Evolutionary conservation across 2,113 vertebrate genomes (phyloP).

Genomic region (Neomonachus schauinslandi): DNA sequence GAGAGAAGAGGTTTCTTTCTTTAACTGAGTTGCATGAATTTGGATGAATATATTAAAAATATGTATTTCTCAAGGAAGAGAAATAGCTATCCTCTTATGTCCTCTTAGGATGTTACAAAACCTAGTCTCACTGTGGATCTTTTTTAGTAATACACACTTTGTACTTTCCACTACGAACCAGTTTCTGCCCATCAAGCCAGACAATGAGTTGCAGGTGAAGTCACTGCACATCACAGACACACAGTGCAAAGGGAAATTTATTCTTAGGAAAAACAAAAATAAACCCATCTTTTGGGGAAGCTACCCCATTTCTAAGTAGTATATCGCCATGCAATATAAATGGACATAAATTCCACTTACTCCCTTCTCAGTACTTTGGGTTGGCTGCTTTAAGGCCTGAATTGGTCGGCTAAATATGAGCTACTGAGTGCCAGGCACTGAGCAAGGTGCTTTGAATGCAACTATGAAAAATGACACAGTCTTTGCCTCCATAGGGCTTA

Average conservation of each 20-base stretch:
- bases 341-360: not conserved
- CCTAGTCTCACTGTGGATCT: not conserved
- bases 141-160: slow-evolving; percentile 35
- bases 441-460: not conserved
- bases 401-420: not conserved
- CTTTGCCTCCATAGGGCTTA: not conserved
- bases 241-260: not conserved
- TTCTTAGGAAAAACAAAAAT: not conserved
- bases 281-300: not conserved
- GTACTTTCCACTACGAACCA: not conserved
- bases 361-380: not conserved
- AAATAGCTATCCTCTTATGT: not conserved
- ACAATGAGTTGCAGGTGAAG: not conserved
- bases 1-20: slow-evolving; percentile 41
- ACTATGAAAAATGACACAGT: not conserved
- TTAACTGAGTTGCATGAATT: slow-evolving; percentile 57
- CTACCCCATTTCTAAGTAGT: not conserved
- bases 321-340: not conserved
- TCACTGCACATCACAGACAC: not conserved
- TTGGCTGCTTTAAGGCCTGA: not conserved
- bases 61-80: not conserved
- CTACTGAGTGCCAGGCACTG: not conserved
- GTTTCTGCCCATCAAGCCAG: slow-evolving; percentile 28
- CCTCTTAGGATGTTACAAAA: slow-evolving; percentile 18
- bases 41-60: not conserved